Percentiles rank a stretch among this genome's conserved stretches.
These are phyloP conservation scores for Aethes cnicana DNA, from an alignment of 2,888 invertebrate genomes.

Conservation along the genomic window DNA sequence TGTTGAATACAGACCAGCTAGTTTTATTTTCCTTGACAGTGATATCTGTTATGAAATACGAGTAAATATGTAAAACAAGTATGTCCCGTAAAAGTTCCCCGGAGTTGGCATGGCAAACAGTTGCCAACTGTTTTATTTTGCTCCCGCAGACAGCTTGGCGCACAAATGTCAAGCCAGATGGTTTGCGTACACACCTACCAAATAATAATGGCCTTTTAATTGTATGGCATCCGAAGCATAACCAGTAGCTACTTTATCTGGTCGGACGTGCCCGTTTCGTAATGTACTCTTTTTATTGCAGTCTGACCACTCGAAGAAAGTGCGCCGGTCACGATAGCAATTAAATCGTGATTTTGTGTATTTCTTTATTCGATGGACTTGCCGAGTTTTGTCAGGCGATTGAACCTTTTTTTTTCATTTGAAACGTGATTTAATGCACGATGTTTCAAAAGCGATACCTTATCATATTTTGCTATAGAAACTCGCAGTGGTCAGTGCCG, in stretches of 20 bases:
- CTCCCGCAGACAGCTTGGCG: constrained; percentile 70
- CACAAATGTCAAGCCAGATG: constrained; percentile 61
- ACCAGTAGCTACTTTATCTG: constrained; percentile 30
- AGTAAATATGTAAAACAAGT: constrained; percentile 14
- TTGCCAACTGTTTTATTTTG: constrained; percentile 49
- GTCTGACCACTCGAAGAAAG: constrained; percentile 50
- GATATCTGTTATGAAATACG: constrained; percentile 23
- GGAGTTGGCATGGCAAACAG: constrained; percentile 44
- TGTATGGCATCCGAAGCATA: neutral
- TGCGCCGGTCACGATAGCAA: constrained; percentile 57
- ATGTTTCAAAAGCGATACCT: constrained; percentile 16
- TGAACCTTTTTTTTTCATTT: constrained; percentile 35
- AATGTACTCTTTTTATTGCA: constrained; percentile 41
- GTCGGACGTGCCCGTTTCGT: constrained; percentile 41
- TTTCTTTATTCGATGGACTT: constrained; percentile 40
- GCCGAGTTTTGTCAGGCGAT: constrained; percentile 41
- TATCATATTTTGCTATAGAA: neutral
- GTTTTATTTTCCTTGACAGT: too few relatives aligned
- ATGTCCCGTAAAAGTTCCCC: constrained; percentile 16
- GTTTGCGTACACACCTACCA: constrained; percentile 32
- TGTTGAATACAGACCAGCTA: too few relatives aligned
- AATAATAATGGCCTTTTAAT: constrained; percentile 13
- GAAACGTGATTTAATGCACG: constrained; percentile 51
- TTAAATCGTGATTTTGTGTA: constrained; percentile 53
- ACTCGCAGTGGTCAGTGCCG: neutral